Base-by-base conservation (phyloP, 2,113 vertebrate species). In the Cyprinodon variegatus region DNA sequence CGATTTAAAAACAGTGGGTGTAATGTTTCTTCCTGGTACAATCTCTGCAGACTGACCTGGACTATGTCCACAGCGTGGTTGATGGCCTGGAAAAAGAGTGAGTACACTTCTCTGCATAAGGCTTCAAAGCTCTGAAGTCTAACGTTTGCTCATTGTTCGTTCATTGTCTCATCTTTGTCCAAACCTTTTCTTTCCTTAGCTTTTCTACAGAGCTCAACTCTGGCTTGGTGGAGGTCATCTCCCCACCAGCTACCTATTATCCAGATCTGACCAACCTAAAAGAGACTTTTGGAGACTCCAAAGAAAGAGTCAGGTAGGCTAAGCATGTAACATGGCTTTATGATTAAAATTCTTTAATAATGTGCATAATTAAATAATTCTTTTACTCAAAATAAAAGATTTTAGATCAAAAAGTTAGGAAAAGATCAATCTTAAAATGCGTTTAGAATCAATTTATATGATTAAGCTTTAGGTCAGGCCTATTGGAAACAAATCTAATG, bases 251-350 rank as follows among this genome's bases (percentile, higher is more conserved):
- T 70, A 89, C 95, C 84, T 99, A 97, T 90, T 99, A 99, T 86
- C 98, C 98, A 10, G 97, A 99, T 68, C 88, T 99, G 81, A 94
- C 86, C 88, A 96, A 96, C 91, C 93, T 99, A 91, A 99, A 96
- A 89, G 97, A 98, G 88, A 99, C 98, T 1, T 99, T 99, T 90
- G 98, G 98, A 90, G 98, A 99, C 86, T 97, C 97, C 41, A 98
- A 94, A 90, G 97, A 99, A 81, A 95, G 97, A 94, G 96, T 98
- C 81, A 96, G 93, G 98, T 98, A 91, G 93, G 38, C 38, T 20
- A 1, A 10, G 3, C 36, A 20, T 17, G 15, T 53, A 57, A n/a
- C 50, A n/a, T n/a, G 50, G 14, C 50, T 20, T 57, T 10, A 57
- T 9, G 50, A 2, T n/a, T 29, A 29, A 29, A 29, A 57, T 9